These are phyloP conservation scores for Lydus trimaculatus DNA, from an alignment of 2,888 invertebrate species.

Conservation along the genomic window DNA sequence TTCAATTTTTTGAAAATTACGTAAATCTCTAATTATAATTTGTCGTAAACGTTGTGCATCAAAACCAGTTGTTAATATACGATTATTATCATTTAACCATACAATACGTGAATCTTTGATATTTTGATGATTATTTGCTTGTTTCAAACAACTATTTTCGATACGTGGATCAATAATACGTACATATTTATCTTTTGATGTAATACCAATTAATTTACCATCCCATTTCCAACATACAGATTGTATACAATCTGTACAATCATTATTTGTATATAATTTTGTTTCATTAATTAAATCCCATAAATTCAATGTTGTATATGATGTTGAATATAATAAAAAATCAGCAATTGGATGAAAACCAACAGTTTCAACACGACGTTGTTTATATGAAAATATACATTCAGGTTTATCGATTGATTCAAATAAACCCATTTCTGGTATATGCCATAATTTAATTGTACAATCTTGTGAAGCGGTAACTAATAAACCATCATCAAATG, in stretches of 20 bases:
- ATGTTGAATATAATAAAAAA: conserved; percentile 85
- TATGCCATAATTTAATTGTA: conserved; percentile 89
- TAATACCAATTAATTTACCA: conserved; percentile 81
- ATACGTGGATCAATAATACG: conserved; percentile 85
- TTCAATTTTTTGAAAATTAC: conserved; percentile 79
- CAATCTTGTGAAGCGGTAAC: conserved; percentile 92
- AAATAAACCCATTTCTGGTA: conserved; percentile 80
- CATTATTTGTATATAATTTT: conserved; percentile 74
- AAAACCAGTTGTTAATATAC: conserved; percentile 90
- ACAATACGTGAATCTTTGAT: conserved; percentile 91
- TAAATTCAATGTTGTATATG: conserved; percentile 80
- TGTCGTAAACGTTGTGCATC: conserved; percentile 86
- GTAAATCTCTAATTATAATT: conserved; percentile 85
- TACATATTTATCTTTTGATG: conserved; percentile 91
- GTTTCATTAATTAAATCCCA: conserved; percentile 88
- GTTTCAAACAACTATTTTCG: conserved; percentile 66
- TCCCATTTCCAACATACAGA: conserved; percentile 91
- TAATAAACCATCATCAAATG: conserved; percentile 91
- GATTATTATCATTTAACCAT: conserved; percentile 87
- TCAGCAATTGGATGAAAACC: conserved; percentile 93
- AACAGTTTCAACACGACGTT: conserved; percentile 86
- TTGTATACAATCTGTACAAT: conserved; percentile 86
- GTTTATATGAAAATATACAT: conserved; percentile 82
- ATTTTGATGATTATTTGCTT: conserved; percentile 83
- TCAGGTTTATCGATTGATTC: conserved; percentile 80